A percentile compares a stretch with the other conserved stretches of the same genome.
Conservation (phyloP, 2,113 vertebrate species). For the Toxostoma redivivum region DNA sequence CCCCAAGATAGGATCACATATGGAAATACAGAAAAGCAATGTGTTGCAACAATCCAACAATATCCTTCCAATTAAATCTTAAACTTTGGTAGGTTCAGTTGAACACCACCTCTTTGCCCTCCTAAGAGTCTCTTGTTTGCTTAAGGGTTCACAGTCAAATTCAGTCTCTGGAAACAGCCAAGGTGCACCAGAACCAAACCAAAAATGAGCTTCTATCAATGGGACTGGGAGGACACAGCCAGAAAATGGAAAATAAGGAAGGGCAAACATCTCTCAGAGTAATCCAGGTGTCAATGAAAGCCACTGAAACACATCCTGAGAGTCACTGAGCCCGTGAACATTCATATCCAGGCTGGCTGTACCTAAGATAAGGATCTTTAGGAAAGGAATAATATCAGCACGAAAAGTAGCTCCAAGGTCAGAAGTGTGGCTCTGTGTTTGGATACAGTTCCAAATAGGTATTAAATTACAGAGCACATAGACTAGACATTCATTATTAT, state of each 20-base stretch:
- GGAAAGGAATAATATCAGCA: not conserved
- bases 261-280: not conserved
- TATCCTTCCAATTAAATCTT: constrained; percentile 52
- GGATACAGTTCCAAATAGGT: not conserved
- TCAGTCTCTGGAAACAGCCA: not conserved
- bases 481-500: not conserved
- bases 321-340: not conserved
- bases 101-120: not conserved
- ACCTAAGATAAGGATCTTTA: not conserved
- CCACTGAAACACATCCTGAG: not conserved
- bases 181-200: not conserved
- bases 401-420: not conserved
- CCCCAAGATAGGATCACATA: constrained; percentile 66
- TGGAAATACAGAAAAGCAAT: constrained; percentile 64
- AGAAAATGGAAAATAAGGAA: not conserved
- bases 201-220: not conserved
- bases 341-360: not conserved
- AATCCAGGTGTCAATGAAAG: not conserved
- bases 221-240: not conserved
- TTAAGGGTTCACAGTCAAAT: not conserved
- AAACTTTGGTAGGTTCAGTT: not conserved
- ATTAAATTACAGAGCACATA: not conserved
- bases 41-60: constrained; percentile 60
- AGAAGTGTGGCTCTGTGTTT: not conserved
- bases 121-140: not conserved